Conservation (phyloP, 2,888 invertebrate species). For the Sepioteuthis lessoniana region DNA sequence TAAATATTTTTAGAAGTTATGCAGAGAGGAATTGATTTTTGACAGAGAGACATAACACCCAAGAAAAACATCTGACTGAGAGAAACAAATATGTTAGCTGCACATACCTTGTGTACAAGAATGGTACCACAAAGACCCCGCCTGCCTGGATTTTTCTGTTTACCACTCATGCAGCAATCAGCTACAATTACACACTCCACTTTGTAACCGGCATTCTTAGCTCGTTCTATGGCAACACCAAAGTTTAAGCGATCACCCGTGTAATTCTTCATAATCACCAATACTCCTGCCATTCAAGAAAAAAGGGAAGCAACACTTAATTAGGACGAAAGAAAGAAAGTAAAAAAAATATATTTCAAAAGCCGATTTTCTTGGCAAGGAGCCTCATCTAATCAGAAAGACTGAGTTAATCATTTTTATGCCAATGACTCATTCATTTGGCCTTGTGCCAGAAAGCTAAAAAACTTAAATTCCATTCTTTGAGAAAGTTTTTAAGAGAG, state of each 20-base stretch:
- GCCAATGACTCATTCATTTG: too few species aligned
- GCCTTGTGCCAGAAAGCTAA: too few species aligned
- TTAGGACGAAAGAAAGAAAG: too few species aligned
- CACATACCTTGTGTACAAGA: slow-evolving; percentile 75
- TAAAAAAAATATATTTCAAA: too few species aligned
- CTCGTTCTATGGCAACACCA: slow-evolving; percentile 63
- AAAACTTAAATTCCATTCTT: too few species aligned
- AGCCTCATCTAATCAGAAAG: too few species aligned
- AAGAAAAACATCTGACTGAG: neutral
- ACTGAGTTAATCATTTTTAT: too few species aligned
- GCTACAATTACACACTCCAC: slow-evolving; percentile 79
- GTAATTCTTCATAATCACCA: slow-evolving; percentile 56
- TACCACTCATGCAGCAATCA: slow-evolving; percentile 81
- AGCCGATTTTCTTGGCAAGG: too few species aligned
- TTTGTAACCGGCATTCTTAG: slow-evolving; percentile 64
- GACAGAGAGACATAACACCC: neutral
- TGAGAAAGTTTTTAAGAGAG: too few species aligned
- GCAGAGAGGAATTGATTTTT: too few species aligned
- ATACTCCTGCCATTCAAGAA: neutral
- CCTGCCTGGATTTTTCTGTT: slow-evolving; percentile 78
- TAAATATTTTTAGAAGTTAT: too few species aligned
- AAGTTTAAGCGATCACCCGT: slow-evolving; percentile 66
- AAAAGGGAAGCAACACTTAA: neutral
- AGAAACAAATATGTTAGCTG: neutral
- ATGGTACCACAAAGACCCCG: slow-evolving; percentile 80